Percentiles rank a stretch among this genome's conserved stretches.
phyloP scores from a whole-genome alignment of 2,888 invertebrate genomes.

The Dinocampus coccinellae region DNA sequence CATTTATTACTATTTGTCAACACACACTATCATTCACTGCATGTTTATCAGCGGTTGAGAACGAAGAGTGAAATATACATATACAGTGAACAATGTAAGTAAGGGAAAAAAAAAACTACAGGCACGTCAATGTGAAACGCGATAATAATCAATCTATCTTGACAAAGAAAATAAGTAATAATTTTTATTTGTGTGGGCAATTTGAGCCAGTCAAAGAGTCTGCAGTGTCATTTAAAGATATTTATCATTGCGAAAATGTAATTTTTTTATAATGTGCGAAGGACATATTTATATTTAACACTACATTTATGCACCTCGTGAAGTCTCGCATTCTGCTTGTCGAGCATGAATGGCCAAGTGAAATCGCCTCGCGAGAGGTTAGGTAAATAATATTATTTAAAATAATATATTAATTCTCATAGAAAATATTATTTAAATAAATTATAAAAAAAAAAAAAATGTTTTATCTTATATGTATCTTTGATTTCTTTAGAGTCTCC shows the following conservation, averaged over 20 bases:
- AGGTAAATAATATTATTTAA: conserved; percentile 54
- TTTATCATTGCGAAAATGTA: conserved; percentile 1
- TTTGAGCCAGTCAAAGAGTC: neutral
- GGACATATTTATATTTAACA: conserved; percentile 8
- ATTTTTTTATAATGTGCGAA: conserved; percentile 10
- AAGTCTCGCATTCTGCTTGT: conserved; percentile 19
- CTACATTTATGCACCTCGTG: conserved; percentile 26
- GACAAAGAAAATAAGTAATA: conserved; percentile 1
- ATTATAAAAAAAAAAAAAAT: neutral
- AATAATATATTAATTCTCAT: neutral
- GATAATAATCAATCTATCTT: conserved; percentile 14
- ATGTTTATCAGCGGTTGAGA: conserved; percentile 8
- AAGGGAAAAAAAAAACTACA: neutral
- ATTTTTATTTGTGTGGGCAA: neutral
- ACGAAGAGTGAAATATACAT: neutral
- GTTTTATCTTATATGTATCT: conserved; percentile 8
- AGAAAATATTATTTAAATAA: neutral
- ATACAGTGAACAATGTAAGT: neutral
- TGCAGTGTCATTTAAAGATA: neutral
- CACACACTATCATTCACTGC: neutral
- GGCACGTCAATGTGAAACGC: neutral
- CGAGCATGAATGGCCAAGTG: conserved; percentile 64
- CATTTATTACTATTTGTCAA: neutral
- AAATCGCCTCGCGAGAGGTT: conserved; percentile 64
- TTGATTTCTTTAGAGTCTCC: conserved; percentile 13